Conservation (phyloP, 1,140 invertebrate genomes). For the Pemphigus obesinymphae region DNA sequence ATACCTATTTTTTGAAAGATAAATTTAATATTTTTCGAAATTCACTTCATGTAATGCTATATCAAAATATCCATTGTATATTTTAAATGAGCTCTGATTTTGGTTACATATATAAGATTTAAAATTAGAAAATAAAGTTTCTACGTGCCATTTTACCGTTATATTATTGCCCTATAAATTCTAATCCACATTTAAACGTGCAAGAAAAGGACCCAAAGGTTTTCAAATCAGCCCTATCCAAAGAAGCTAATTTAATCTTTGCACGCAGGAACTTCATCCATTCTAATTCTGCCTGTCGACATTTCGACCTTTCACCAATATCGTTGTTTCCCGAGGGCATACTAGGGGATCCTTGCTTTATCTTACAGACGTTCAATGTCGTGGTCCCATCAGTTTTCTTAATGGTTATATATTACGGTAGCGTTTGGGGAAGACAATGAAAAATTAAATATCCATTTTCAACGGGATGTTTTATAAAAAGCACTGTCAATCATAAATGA, state of each 20-base stretch:
- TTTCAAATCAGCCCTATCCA: neutral
- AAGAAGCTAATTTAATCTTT: constrained; percentile 37
- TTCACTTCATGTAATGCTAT: too few relatives aligned
- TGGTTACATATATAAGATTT: neutral
- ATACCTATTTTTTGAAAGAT: too few relatives aligned
- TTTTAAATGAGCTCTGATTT: too few relatives aligned
- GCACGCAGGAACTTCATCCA: constrained; percentile 34
- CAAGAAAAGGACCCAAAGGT: neutral
- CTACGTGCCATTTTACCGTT: neutral
- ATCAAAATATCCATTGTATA: too few relatives aligned
- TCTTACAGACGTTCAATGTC: constrained; percentile 27
- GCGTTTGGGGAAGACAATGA: neutral
- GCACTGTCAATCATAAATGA: neutral
- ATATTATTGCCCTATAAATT: constrained; percentile 33
- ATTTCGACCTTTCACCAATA: constrained; percentile 33
- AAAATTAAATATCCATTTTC: neutral
- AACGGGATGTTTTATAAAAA: neutral
- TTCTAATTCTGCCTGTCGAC: constrained; percentile 38
- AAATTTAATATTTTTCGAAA: too few relatives aligned
- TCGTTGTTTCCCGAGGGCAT: neutral
- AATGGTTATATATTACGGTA: constrained; percentile 30
- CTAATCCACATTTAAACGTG: constrained; percentile 29
- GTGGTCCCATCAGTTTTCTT: neutral
- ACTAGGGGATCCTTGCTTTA: constrained; percentile 1
- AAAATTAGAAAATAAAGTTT: neutral